Base-by-base conservation (phyloP, 2,888 invertebrate genomes). In the Drosophila kambysellisi region DNA sequence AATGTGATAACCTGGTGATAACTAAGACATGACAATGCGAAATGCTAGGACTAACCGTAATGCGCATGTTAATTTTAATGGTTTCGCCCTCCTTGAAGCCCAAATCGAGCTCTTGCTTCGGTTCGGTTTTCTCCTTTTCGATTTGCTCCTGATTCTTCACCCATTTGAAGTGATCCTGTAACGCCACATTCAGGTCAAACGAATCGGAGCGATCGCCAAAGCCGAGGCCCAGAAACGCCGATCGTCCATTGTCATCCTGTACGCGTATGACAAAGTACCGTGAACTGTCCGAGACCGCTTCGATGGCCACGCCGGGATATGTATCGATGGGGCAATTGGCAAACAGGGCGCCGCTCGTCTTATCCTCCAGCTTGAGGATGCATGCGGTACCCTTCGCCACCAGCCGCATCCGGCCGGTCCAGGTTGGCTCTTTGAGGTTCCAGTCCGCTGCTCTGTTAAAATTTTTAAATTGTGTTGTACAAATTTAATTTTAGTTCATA, bases 21-120 rank as follows among this genome's bases (percentile, higher is more conserved):
- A 25, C 46, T 46, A 8, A 8, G 7, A 15, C 8, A 46, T 25
- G 20, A 25, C 12, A 46, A 46, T 20, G 12, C 5, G 32, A n/a
- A 52, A n/a, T n/a, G n/a, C 4, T 12, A 33, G 4, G 9, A 58
- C 62, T 70, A 30, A 98, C 98, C 78, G 98, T 97, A 80, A 98
- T 98, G 94, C 98, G 97, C 97, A 99, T 98, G 92, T 99, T 99
- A 73, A 99, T 99, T 94, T 98, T 99, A 81, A 99, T 99, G 1
- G 99, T 99, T 94, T 99, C 98, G 29, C 99, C 99, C 91, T 99
- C 99, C 92, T 99, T 99, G 93, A 99, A 99, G 57, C 99, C 97
- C 63, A 99, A 95, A 94, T 99, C 99, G 50, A 99, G 94, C 87
- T 98, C 96, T 84, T 95, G 96, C 71, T 95, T 95, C 12, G 96